Percentiles rank a stretch among this genome's conserved stretches.
Conservation (phyloP, 2,797 vertebrate species). For the Gallinago stenura region DNA sequence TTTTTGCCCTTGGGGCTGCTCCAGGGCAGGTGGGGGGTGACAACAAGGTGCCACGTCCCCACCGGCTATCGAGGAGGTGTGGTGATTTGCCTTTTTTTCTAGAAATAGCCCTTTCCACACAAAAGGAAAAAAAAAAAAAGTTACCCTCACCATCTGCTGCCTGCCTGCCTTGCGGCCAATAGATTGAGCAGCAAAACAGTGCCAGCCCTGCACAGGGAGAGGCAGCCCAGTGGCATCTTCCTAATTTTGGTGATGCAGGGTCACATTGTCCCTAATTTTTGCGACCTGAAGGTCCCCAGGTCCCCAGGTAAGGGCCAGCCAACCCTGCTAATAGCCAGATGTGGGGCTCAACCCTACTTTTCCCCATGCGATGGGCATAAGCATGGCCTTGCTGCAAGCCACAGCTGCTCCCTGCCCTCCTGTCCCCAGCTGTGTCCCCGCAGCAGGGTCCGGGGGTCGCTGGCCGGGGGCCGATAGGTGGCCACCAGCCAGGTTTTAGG, state of each 20-base stretch:
- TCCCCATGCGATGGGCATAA: neutral
- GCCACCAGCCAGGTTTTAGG: neutral
- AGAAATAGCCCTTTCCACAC: neutral
- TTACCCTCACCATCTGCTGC: neutral
- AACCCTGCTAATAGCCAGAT: rapidly evolving
- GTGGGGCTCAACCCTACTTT: neutral
- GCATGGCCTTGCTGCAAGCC: neutral
- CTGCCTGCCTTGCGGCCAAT: neutral
- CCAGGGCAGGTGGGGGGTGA: neutral
- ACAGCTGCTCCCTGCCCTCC: neutral
- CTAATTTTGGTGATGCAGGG: neutral
- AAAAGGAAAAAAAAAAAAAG: neutral
- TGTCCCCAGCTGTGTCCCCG: neutral
- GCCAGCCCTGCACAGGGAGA: neutral
- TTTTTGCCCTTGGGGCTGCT: conserved; percentile 28
- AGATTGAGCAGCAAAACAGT: rapidly evolving
- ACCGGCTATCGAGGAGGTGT: rapidly evolving
- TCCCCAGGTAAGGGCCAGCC: neutral
- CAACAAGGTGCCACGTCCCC: neutral
- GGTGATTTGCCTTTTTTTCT: neutral
- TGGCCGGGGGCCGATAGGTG: neutral
- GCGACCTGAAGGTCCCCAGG: neutral
- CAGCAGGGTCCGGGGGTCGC: rapidly evolving
- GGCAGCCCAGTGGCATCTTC: neutral
- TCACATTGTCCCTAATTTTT: neutral